phyloP scores from a whole-genome alignment of 30 jellyfish, hydroid and myxozoan genomes.

The Hydra vulgaris region DNA sequence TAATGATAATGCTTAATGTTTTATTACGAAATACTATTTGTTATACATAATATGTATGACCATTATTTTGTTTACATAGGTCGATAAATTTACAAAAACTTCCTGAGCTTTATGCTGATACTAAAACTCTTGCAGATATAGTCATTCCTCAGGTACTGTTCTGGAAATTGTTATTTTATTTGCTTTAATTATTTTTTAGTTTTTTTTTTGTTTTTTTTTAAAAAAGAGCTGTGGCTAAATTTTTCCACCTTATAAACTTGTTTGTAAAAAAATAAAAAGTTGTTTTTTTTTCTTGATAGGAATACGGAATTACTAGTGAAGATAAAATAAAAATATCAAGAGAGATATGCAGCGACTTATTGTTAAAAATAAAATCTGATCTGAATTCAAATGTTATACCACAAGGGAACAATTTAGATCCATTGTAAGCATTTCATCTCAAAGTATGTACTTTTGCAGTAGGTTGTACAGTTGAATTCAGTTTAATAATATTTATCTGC shows the following conservation, averaged over 20 bases:
- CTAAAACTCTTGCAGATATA: conserved; percentile 64
- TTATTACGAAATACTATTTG: background rate
- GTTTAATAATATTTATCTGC: background rate
- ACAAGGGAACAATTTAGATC: conserved; percentile 3
- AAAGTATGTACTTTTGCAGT: background rate
- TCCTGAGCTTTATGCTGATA: conserved; percentile 43
- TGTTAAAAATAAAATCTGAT: conserved; percentile 76
- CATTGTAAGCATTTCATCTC: background rate
- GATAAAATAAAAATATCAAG: conserved; percentile 66
- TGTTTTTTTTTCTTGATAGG: no score
- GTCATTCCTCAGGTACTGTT: conserved; percentile 83
- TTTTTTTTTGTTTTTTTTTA: no score
- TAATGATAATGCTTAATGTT: background rate
- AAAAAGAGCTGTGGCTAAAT: no score
- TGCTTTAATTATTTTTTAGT: no score
- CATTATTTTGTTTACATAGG: background rate
- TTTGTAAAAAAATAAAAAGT: no score
- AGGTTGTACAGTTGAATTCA: background rate
- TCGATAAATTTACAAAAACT: conserved; percentile 42
- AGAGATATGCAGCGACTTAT: conserved; percentile 55
- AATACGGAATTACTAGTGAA: conserved; percentile 64
- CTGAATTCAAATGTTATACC: conserved; percentile 50
- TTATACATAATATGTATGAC: background rate
- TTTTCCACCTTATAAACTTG: no score
- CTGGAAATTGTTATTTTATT: no score